Evolutionary conservation across 2,113 vertebrate genomes (phyloP).

Genomic region (Lepus americanus): DNA sequence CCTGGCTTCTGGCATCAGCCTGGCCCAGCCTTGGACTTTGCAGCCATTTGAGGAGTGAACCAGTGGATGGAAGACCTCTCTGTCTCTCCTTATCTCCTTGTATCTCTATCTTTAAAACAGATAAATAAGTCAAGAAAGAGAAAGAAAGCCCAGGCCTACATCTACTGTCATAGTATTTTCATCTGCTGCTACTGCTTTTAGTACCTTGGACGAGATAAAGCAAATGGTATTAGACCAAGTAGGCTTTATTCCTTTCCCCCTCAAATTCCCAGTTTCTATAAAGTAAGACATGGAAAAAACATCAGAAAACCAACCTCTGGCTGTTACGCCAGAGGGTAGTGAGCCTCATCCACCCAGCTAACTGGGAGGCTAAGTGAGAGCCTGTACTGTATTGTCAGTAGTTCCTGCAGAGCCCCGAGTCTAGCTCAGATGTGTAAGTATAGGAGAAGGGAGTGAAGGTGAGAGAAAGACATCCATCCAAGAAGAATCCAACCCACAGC

Average conservation of each 20-base stretch:
- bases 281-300: background rate
- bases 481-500: background rate
- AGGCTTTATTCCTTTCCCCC: background rate
- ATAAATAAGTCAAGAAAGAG: too few species aligned
- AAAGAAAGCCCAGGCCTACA: too few species aligned
- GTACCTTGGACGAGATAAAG: background rate
- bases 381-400: background rate
- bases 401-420: background rate
- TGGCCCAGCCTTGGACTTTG: too few species aligned
- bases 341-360: background rate
- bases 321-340: background rate
- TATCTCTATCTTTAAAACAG: too few species aligned
- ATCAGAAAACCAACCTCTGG: background rate
- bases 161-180: too few species aligned
- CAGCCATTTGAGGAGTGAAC: too few species aligned
- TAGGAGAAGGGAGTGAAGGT: background rate
- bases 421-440: background rate
- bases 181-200: background rate
- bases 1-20: too few species aligned
- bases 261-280: background rate
- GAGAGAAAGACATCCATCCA: background rate
- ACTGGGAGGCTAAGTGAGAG: background rate
- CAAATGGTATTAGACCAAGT: background rate
- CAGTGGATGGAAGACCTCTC: too few species aligned
- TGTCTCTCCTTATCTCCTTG: too few species aligned